Evolutionary conservation across 1,140 invertebrate species (phyloP).

Genomic region (Cepaea nemoralis): DNA sequence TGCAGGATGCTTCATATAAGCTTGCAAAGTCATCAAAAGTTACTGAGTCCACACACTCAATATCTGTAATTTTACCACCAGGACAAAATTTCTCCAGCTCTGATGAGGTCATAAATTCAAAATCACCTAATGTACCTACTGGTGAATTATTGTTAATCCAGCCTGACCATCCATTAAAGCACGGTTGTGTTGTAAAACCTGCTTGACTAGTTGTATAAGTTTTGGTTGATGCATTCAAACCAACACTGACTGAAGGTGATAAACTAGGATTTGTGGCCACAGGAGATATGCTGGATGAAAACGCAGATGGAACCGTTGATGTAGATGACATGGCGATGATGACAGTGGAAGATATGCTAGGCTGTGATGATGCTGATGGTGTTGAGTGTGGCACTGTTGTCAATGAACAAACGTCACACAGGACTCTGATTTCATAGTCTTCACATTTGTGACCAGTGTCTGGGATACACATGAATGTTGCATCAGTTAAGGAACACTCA

Average conservation of each 20-base stretch:
- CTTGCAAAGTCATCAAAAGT: slow-evolving; percentile 47
- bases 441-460: slow-evolving; percentile 58
- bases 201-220: too few relatives aligned
- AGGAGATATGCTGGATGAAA: neutral
- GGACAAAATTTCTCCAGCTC: slow-evolving; percentile 51
- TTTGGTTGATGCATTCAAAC: too few relatives aligned
- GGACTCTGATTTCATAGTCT: slow-evolving; percentile 83
- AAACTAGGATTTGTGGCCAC: too few relatives aligned
- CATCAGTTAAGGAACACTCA: slow-evolving; percentile 79
- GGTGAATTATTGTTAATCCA: too few relatives aligned
- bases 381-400: slow-evolving; percentile 19
- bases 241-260: too few relatives aligned
- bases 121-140: slow-evolving; percentile 44
- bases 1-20: slow-evolving; percentile 53
- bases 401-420: slow-evolving; percentile 74
- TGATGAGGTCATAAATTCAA: slow-evolving; percentile 46
- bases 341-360: neutral
- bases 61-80: slow-evolving; percentile 49
- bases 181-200: too few relatives aligned
- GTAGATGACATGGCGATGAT: too few relatives aligned
- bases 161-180: too few relatives aligned
- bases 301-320: too few relatives aligned
- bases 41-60: slow-evolving; percentile 52
- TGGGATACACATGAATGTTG: slow-evolving; percentile 79
- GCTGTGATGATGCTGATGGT: slow-evolving; percentile 13